Evolutionary conservation across 2,797 vertebrate genomes (phyloP).

Genomic region (Platyrinchus mystaceus): DNA sequence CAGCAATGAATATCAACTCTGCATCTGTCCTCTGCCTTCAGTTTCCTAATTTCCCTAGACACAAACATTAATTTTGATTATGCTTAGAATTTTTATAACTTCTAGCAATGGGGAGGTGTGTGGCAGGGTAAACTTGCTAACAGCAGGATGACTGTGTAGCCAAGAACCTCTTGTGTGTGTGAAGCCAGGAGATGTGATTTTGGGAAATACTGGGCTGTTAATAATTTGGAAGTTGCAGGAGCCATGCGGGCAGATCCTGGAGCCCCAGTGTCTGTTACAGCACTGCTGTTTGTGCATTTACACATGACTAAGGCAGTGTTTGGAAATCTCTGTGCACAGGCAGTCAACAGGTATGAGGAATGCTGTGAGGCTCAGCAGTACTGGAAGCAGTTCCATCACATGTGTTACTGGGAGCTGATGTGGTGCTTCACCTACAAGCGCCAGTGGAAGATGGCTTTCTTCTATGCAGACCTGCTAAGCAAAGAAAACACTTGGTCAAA

Average conservation of each 20-base stretch:
- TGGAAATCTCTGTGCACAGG: slow-evolving; percentile 75
- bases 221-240: neutral
- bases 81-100: neutral
- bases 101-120: neutral
- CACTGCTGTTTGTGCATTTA: neutral
- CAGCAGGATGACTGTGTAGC: neutral
- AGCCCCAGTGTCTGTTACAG: neutral
- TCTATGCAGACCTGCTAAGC: slow-evolving; percentile 95
- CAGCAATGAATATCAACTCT: neutral
- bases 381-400: slow-evolving; percentile 99
- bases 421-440: slow-evolving; percentile 98
- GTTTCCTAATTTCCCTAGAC: neutral
- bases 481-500: slow-evolving; percentile 98
- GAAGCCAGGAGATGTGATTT: neutral
- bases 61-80: neutral
- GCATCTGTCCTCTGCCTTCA: neutral
- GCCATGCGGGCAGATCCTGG: neutral
- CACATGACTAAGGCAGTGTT: neutral
- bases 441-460: slow-evolving; percentile 98
- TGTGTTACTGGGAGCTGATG: slow-evolving; percentile 99
- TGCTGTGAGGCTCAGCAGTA: slow-evolving; percentile 95
- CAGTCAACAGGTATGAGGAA: slow-evolving; percentile 89
- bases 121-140: neutral
- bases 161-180: neutral
- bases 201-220: neutral